Percentiles rank a stretch among this genome's conserved stretches.
Conservation (phyloP, 1,140 invertebrate species). For the Neomicropteryx cornuta region DNA sequence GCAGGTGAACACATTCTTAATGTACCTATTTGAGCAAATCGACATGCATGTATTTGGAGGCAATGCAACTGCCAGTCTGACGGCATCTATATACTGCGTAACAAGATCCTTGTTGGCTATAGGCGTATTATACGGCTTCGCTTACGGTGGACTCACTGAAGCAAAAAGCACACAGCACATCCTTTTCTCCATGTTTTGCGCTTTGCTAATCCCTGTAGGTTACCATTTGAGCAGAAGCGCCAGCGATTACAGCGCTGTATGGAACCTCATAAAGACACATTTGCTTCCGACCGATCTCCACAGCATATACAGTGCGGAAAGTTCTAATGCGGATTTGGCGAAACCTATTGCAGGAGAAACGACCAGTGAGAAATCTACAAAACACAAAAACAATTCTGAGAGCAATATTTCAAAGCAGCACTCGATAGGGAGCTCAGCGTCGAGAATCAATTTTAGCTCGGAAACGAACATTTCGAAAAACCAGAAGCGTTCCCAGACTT, state of each 20-base stretch:
- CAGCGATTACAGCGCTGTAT: slow-evolving; percentile 82
- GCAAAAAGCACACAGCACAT: slow-evolving; percentile 81
- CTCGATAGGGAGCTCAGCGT: slow-evolving; percentile 36
- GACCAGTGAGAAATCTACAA: slow-evolving; percentile 24
- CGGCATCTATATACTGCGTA: slow-evolving; percentile 76
- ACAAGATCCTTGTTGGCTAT: slow-evolving; percentile 71
- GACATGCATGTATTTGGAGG: slow-evolving; percentile 98
- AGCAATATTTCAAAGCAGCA: slow-evolving; percentile 40
- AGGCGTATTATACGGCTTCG: slow-evolving; percentile 77
- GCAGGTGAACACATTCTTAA: slow-evolving; percentile 92
- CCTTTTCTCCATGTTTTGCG: slow-evolving; percentile 91
- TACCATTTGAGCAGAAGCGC: slow-evolving; percentile 90
- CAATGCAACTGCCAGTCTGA: slow-evolving; percentile 84
- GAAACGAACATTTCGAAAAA: slow-evolving; percentile 36
- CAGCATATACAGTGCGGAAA: slow-evolving; percentile 31
- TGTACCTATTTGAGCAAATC: slow-evolving; percentile 91
- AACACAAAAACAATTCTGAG: slow-evolving; percentile 33
- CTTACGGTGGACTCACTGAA: slow-evolving; percentile 72
- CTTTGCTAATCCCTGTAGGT: slow-evolving; percentile 73
- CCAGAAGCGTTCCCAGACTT: slow-evolving; percentile 33
- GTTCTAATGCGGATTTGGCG: slow-evolving; percentile 24
- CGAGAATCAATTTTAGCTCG: slow-evolving; percentile 38
- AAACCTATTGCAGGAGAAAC: slow-evolving; percentile 24
- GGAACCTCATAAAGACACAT: slow-evolving; percentile 75
- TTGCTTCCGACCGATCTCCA: slow-evolving; percentile 57